These are phyloP conservation scores for Catharus ustulatus DNA, from an alignment of 2,797 vertebrate species.

Conservation along the genomic window DNA sequence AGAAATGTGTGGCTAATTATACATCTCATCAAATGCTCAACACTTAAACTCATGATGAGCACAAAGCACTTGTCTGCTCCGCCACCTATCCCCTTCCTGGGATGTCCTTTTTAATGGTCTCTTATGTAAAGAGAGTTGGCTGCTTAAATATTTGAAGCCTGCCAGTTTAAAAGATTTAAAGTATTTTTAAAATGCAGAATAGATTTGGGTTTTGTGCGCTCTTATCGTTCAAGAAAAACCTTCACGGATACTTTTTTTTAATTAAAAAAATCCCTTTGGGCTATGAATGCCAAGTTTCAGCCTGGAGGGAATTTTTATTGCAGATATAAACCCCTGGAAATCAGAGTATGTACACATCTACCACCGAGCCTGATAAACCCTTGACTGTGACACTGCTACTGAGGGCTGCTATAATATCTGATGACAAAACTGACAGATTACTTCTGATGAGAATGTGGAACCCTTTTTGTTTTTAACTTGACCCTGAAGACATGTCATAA, in stretches of 20 bases:
- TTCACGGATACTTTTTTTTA: conserved; percentile 8
- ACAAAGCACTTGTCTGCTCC: conserved; percentile 60
- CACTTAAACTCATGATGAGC: conserved; percentile 41
- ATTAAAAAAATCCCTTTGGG: conserved; percentile 57
- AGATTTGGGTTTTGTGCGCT: background rate
- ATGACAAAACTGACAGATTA: conserved; percentile 74
- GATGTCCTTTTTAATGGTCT: conserved; percentile 50
- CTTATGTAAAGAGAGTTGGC: conserved; percentile 38
- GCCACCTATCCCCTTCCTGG: conserved; percentile 42
- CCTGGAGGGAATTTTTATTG: conserved; percentile 65
- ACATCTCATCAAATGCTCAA: conserved; percentile 65
- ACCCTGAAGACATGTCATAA: conserved; percentile 77
- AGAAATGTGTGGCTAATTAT: conserved; percentile 66
- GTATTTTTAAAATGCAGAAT: conserved; percentile 46
- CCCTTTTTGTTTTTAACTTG: conserved; percentile 75
- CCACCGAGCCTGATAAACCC: conserved; percentile 41
- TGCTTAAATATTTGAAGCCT: conserved; percentile 56
- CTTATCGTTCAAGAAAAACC: conserved; percentile 56
- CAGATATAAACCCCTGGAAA: conserved; percentile 70
- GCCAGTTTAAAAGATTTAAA: conserved; percentile 49
- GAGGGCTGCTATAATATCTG: conserved; percentile 70
- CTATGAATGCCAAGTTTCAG: conserved; percentile 60
- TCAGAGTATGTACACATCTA: conserved; percentile 45
- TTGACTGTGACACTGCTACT: conserved; percentile 61
- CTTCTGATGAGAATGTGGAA: conserved; percentile 66